Evolutionary conservation across 2,797 vertebrate species (phyloP).

Genomic region (Centroberyx gerrardi): DNA sequence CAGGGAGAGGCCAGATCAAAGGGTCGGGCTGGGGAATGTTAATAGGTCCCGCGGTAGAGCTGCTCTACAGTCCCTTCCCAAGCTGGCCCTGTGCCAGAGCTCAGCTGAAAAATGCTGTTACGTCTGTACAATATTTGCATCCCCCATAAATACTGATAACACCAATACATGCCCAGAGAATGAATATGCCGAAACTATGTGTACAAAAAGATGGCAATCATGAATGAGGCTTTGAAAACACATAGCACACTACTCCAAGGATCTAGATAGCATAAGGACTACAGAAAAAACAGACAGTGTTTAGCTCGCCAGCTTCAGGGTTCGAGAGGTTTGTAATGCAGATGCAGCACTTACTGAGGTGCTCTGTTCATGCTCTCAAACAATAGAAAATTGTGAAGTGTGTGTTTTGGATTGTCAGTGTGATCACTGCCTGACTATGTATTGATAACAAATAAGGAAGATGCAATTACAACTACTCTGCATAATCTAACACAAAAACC

Average conservation of each 20-base stretch:
- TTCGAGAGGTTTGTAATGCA: too few relatives aligned
- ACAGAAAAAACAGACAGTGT: not conserved
- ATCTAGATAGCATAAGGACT: not conserved
- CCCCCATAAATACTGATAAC: constrained; percentile 15
- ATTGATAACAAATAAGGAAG: not conserved
- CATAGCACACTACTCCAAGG: not conserved
- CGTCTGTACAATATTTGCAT: constrained; percentile 21
- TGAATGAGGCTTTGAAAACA: constrained; percentile 2
- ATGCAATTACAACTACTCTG: too few relatives aligned
- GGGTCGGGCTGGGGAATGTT: constrained; percentile 59
- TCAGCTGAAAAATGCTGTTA: not conserved
- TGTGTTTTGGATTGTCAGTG: not conserved
- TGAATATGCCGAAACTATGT: constrained; percentile 8
- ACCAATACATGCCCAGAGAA: not conserved
- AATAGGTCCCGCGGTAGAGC: constrained; percentile 64
- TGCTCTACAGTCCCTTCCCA: constrained; percentile 24
- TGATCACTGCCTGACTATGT: not conserved
- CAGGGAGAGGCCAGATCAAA: constrained; percentile 76
- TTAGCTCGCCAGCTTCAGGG: not conserved
- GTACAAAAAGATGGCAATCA: not conserved
- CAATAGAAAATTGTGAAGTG: not conserved
- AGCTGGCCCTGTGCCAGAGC: constrained; percentile 33
- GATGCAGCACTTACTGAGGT: not conserved
- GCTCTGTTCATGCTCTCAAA: not conserved
- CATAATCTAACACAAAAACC: too few relatives aligned